Evolutionary conservation across 2,888 invertebrate species (phyloP).

Genomic region (Andrena camellia): DNA sequence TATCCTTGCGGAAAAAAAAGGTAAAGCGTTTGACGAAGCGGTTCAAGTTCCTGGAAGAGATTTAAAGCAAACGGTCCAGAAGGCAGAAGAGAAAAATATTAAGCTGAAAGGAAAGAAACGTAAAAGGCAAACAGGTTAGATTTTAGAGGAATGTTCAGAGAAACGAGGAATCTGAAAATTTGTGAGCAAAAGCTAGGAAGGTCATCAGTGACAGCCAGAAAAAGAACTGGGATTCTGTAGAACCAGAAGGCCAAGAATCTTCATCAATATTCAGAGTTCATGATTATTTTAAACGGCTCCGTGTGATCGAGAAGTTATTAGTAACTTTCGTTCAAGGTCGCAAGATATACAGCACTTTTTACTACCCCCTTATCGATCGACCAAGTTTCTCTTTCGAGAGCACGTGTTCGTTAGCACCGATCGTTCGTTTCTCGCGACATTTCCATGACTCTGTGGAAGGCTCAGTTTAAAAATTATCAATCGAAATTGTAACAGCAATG

Average conservation of each 20-base stretch:
- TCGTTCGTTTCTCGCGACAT: not conserved
- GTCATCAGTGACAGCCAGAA: not conserved
- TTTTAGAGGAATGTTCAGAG: too few species aligned
- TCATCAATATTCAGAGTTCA: not conserved
- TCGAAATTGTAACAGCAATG: not conserved
- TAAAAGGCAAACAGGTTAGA: too few species aligned
- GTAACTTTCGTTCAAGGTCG: conserved; percentile 22
- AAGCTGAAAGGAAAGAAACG: too few species aligned
- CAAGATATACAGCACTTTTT: not conserved
- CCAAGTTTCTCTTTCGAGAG: conserved; percentile 21
- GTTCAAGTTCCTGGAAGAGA: not conserved
- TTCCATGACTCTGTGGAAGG: not conserved
- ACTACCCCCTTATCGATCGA: conserved; percentile 35
- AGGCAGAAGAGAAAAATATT: too few species aligned
- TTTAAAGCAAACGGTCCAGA: too few species aligned
- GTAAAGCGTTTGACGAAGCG: not conserved
- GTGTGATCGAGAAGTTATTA: not conserved
- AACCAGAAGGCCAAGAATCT: not conserved
- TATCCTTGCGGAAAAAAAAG: not conserved
- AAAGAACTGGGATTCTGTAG: not conserved
- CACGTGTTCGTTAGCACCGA: conserved; percentile 35
- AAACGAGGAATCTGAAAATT: too few species aligned
- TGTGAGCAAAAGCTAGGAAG: too few species aligned
- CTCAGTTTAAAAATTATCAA: not conserved
- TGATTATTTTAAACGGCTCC: not conserved